Evolutionary conservation across 1,140 invertebrate species (phyloP).

Genomic region (Drosophila obscura): DNA sequence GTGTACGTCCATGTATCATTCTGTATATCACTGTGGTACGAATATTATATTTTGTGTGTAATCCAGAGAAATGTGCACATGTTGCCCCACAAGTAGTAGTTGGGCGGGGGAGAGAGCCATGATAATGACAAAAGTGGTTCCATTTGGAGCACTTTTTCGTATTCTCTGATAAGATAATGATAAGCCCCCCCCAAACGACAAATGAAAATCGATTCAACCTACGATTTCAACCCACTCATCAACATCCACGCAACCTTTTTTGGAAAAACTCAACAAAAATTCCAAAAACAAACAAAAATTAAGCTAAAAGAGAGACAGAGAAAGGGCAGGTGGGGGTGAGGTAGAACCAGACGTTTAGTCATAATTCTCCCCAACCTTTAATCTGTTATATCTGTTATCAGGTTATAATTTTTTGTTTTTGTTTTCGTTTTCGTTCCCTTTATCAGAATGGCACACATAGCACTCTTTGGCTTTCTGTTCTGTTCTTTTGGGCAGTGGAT

Average conservation of each 20-base stretch:
- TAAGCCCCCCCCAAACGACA: constrained; percentile 4
- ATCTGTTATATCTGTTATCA: constrained; percentile 31
- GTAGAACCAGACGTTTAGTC: constrained; percentile 52
- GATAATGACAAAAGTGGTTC: constrained; percentile 15
- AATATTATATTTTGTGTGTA: background rate
- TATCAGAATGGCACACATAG: constrained; percentile 77
- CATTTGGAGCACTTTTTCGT: constrained; percentile 27
- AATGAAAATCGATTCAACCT: constrained; percentile 23
- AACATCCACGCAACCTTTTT: constrained; percentile 4
- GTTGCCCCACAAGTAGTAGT: constrained; percentile 11
- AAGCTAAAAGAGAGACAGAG: background rate
- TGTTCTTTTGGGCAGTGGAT: constrained; percentile 8
- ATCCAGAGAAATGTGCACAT: constrained; percentile 39
- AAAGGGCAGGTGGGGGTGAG: background rate
- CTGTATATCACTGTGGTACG: no score
- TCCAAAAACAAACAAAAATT: background rate
- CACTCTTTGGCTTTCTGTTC: background rate
- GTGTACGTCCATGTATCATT: no score
- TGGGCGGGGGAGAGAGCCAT: background rate
- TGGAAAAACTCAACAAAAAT: constrained; percentile 1
- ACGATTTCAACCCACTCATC: constrained; percentile 19
- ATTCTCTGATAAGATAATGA: constrained; percentile 28
- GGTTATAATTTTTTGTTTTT: constrained; percentile 16
- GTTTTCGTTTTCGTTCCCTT: constrained; percentile 25
- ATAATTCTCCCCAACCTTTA: constrained; percentile 33